Evolutionary conservation across 2,797 vertebrate species (phyloP).

Genomic region (Oceanodroma leucorhoa): DNA sequence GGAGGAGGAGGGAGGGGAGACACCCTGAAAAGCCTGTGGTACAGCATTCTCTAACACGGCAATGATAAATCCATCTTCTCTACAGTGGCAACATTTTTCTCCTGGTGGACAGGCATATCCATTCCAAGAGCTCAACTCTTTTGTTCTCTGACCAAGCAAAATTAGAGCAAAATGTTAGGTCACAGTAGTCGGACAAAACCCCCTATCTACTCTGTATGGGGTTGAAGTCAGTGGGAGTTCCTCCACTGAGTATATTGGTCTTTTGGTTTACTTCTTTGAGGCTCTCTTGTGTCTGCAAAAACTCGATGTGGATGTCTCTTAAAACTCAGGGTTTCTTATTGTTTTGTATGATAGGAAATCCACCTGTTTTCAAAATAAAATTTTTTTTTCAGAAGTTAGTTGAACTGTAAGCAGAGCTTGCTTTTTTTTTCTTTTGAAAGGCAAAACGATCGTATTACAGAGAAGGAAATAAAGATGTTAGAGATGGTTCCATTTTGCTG

Average conservation of each 20-base stretch:
- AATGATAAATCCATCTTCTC: neutral
- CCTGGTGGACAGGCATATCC: neutral
- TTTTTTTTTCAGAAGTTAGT: neutral
- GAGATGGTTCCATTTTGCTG: neutral
- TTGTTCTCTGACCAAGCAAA: neutral
- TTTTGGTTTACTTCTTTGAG: neutral
- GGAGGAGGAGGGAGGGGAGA: neutral
- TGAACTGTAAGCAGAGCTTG: neutral
- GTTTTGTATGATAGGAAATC: neutral
- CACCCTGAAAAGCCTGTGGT: neutral
- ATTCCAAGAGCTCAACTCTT: neutral
- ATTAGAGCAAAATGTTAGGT: neutral
- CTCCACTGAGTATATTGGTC: neutral
- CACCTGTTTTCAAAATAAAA: neutral
- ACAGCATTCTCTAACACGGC: fast-evolving
- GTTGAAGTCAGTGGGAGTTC: neutral
- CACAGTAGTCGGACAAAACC: neutral
- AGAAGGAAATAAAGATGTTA: slow-evolving; percentile 7
- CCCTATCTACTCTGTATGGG: fast-evolving
- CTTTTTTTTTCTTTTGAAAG: neutral
- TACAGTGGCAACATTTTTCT: fast-evolving
- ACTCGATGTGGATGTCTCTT: fast-evolving
- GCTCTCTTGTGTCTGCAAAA: neutral
- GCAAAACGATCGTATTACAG: neutral
- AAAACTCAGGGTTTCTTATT: neutral